These are phyloP conservation scores for Pipistrellus pipistrellus DNA, from an alignment of 2,797 vertebrate species.

Conservation along the genomic window DNA sequence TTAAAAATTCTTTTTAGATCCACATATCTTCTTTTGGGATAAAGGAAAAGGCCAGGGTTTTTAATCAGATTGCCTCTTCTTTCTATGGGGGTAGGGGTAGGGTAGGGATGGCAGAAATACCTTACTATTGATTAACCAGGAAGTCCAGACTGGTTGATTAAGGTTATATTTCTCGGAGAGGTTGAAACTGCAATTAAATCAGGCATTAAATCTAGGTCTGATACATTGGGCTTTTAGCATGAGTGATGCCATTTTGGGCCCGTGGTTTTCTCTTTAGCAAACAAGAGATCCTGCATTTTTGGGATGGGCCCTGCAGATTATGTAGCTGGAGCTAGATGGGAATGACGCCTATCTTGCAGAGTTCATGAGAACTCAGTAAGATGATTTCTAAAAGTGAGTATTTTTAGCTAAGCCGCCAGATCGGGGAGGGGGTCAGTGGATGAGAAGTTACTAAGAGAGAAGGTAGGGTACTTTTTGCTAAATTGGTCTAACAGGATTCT, in stretches of 20 bases:
- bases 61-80: background rate
- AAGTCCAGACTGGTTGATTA: background rate
- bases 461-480: background rate
- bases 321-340: background rate
- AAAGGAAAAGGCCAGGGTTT: background rate
- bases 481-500: background rate
- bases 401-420: background rate
- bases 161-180: background rate
- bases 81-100: background rate
- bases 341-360: background rate
- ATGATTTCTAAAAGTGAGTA: background rate
- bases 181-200: background rate
- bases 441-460: background rate
- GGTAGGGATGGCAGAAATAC: background rate
- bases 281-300: background rate
- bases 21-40: background rate
- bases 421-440: background rate
- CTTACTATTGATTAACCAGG: background rate
- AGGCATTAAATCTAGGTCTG: background rate
- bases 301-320: background rate
- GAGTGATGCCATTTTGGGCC: background rate
- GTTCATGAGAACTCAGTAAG: conserved; percentile 27
- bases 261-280: background rate
- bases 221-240: background rate
- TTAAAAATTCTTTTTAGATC: background rate